Percentiles rank a stretch among this genome's conserved stretches.
phyloP scores from a whole-genome alignment of 2,888 invertebrate genomes.

The Eupithecia subumbrata region DNA sequence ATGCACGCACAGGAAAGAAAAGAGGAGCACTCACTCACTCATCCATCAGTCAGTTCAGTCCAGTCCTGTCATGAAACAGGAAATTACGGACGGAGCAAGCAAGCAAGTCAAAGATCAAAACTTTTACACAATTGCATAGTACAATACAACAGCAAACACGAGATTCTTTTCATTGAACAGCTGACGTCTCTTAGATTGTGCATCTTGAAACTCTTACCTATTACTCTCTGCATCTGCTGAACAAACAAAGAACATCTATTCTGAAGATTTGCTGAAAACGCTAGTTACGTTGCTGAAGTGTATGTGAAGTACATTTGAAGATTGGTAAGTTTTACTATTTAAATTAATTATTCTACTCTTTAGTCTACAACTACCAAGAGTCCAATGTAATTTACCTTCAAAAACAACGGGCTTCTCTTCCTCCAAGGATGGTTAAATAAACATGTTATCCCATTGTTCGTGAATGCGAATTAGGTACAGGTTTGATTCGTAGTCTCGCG shows the following conservation, averaged over 20 bases:
- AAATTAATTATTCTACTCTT: not conserved
- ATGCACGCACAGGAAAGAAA: not conserved
- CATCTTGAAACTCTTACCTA: not conserved
- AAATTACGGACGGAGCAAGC: not conserved
- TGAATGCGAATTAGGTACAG: too few relatives aligned
- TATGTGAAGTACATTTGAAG: not conserved
- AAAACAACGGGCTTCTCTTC: slow-evolving; percentile 4
- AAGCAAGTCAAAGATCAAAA: not conserved
- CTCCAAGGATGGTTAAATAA: not conserved
- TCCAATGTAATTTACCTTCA: not conserved
- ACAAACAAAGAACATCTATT: not conserved
- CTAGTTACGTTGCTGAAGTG: not conserved
- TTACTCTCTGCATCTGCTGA: not conserved
- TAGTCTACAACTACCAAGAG: not conserved
- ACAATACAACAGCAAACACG: not conserved
- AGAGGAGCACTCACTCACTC: not conserved
- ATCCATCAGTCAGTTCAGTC: too few relatives aligned
- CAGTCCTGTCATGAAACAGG: not conserved
- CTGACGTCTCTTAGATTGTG: slow-evolving; percentile 13
- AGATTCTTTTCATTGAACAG: not conserved
- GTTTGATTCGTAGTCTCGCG: too few relatives aligned
- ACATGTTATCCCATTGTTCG: too few relatives aligned
- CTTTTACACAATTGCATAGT: too few relatives aligned
- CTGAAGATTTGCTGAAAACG: not conserved
- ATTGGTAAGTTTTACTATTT: slow-evolving; percentile 9